Evolutionary conservation across 2,797 vertebrate genomes (phyloP).

Genomic region (Paramormyrops hopkinsi): DNA sequence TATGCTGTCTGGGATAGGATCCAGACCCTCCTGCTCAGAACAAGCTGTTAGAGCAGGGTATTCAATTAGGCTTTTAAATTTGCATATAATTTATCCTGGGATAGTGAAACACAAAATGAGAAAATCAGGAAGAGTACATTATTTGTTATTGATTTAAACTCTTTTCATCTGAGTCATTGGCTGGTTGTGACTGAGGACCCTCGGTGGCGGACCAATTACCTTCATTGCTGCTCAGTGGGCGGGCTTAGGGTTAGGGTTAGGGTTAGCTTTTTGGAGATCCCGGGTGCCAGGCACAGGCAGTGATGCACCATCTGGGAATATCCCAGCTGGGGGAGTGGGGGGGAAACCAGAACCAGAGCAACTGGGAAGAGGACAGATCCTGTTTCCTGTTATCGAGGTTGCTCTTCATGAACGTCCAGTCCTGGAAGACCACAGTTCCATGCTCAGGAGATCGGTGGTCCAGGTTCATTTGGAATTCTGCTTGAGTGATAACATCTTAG

Average conservation of each 20-base stretch:
- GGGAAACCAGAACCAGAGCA: neutral
- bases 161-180: neutral
- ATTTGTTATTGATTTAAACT: neutral
- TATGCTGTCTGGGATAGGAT: neutral
- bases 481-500: neutral
- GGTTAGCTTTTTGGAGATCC: neutral
- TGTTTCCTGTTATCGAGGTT: neutral
- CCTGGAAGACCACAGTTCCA: neutral
- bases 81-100: neutral
- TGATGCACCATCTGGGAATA: neutral
- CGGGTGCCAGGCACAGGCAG: neutral
- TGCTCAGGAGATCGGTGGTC: neutral
- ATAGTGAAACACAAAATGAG: neutral
- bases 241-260: neutral
- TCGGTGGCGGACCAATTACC: neutral
- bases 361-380: neutral
- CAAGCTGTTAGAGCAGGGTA: neutral
- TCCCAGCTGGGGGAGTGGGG: neutral
- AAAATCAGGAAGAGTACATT: neutral
- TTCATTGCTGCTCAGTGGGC: neutral
- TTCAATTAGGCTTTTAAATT: neutral
- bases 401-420: neutral
- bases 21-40: neutral
- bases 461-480: neutral
- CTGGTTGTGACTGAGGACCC: neutral